Conservation (phyloP, 2,888 invertebrate genomes). For the Plagodis pulveraria region DNA sequence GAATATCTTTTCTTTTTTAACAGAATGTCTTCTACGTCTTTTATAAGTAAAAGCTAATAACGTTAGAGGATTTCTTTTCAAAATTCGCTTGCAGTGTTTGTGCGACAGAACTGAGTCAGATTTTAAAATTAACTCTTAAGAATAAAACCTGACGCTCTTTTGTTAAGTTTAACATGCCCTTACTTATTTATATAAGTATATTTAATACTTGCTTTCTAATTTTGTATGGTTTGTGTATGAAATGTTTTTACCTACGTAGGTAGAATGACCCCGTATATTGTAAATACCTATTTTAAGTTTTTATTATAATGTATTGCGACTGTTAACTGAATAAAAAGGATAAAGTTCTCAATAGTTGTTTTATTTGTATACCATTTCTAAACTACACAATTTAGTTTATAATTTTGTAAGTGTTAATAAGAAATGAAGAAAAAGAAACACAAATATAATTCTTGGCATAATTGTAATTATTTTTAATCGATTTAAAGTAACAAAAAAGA, state of each 20-base stretch:
- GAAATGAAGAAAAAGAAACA: conserved; percentile 56
- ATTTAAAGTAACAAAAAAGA: conserved; percentile 83
- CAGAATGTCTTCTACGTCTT: conserved; percentile 55
- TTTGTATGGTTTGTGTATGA: conserved; percentile 80
- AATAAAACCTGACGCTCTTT: conserved; percentile 43
- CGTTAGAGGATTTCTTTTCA: conserved; percentile 50
- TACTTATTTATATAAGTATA: conserved; percentile 55
- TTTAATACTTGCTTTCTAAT: conserved; percentile 68
- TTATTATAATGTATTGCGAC: conserved; percentile 80
- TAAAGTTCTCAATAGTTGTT: conserved; percentile 57
- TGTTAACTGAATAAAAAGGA: conserved; percentile 80
- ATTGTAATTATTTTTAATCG: conserved; percentile 83
- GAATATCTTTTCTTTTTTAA: conserved; percentile 40
- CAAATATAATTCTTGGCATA: conserved; percentile 78
- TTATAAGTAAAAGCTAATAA: conserved; percentile 55
- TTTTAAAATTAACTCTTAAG: conserved; percentile 17
- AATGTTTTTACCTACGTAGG: conserved; percentile 79
- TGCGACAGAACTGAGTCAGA: conserved; percentile 28
- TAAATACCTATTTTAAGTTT: conserved; percentile 82
- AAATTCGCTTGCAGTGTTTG: conserved; percentile 51
- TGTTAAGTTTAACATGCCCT: conserved; percentile 47
- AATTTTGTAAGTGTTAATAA: not conserved
- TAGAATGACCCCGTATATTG: conserved; percentile 76
- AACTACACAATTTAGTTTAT: conserved; percentile 2
- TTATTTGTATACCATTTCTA: conserved; percentile 38